phyloP scores from a whole-genome alignment of 2,797 vertebrate species.

The Dicrostonyx torquatus region DNA sequence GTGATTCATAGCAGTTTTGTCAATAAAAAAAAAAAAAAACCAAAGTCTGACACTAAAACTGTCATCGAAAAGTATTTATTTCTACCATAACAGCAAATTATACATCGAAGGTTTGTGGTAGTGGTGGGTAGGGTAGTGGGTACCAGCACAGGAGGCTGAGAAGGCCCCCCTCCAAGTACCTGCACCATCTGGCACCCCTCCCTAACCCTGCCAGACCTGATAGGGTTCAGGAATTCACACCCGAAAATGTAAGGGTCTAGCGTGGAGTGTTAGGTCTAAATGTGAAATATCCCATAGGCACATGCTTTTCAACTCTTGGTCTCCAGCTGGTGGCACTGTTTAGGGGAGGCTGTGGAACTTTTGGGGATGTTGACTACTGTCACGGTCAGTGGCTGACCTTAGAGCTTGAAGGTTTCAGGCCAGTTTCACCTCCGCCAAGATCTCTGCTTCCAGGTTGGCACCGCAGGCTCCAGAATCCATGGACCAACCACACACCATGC shows the following conservation, averaged over 20 bases:
- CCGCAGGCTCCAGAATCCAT: not conserved
- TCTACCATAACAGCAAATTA: constrained; percentile 80
- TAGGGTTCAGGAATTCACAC: too few relatives aligned
- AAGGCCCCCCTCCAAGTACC: not conserved
- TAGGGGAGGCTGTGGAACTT: not conserved
- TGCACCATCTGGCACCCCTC: not conserved
- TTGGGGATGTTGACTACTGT: not conserved
- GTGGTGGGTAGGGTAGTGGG: constrained; percentile 53
- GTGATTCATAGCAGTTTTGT: constrained; percentile 85
- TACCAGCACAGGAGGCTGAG: not conserved
- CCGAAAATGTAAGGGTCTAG: not conserved
- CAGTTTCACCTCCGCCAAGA: too few relatives aligned
- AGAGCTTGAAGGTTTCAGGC: not conserved
- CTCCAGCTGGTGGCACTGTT: not conserved
- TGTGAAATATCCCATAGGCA: not conserved
- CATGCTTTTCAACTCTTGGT: not conserved
- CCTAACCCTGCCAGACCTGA: not conserved
- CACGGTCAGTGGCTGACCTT: not conserved
- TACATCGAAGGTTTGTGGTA: constrained; percentile 73
- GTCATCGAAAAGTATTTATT: constrained; percentile 84
- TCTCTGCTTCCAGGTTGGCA: not conserved
- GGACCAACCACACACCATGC: not conserved
- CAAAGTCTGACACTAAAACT: constrained; percentile 80
- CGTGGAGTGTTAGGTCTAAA: not conserved
- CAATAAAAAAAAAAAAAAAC: constrained; percentile 76